Evolutionary conservation across 1,140 invertebrate genomes (phyloP).

Genomic region (Apis cerana): DNA sequence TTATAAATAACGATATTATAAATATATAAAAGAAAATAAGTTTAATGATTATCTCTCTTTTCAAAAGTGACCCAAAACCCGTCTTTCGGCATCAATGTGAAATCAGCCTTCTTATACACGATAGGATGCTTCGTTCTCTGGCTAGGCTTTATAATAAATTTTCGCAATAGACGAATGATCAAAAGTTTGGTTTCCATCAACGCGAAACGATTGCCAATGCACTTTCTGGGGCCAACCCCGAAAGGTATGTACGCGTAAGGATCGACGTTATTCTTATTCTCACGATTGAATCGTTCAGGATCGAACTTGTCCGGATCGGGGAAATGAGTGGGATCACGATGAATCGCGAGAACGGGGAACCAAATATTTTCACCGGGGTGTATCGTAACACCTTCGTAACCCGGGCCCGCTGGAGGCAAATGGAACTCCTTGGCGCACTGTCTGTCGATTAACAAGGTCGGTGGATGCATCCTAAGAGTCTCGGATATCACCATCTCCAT

Average conservation of each 20-base stretch:
- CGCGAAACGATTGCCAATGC: constrained; percentile 73
- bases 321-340: constrained; percentile 71
- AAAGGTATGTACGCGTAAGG: constrained; percentile 82
- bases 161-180: constrained; percentile 64
- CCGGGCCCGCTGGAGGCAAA: constrained; percentile 41
- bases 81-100: constrained; percentile 56
- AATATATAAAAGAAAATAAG: too few species aligned
- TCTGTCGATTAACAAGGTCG: constrained; percentile 78
- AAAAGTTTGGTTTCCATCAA: constrained; percentile 75
- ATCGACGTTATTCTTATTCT: constrained; percentile 74
- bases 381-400: constrained; percentile 2
- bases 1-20: too few species aligned
- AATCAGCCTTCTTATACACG: constrained; percentile 57
- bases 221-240: constrained; percentile 79
- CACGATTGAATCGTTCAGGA: constrained; percentile 78
- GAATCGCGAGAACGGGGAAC: constrained; percentile 66
- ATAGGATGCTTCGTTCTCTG: constrained; percentile 65
- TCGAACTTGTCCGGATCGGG: constrained; percentile 78
- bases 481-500: constrained; percentile 79
- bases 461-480: constrained; percentile 82
- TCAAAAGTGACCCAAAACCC: constrained; percentile 72
- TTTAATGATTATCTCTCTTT: constrained; percentile 27
- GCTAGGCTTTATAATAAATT: constrained; percentile 65
- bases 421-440: constrained; percentile 76
- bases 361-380: constrained; percentile 53